These are phyloP conservation scores for Verasper variegatus DNA, from an alignment of 2,113 vertebrate genomes.

Conservation along the genomic window DNA sequence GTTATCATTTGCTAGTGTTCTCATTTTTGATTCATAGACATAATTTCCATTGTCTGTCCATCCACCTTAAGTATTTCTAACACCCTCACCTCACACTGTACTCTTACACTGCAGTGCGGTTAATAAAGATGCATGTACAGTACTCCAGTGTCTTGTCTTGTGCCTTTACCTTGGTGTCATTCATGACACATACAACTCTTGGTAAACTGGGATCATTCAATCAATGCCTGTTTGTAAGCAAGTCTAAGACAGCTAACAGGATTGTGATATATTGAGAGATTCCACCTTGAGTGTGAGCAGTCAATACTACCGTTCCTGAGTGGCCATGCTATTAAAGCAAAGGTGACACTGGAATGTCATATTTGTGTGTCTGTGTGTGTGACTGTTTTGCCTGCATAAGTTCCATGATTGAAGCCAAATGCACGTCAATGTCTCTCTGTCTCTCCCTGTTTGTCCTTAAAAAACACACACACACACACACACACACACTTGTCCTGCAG, in stretches of 20 bases:
- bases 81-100: background rate
- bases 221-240: constrained; percentile 66
- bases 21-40: background rate
- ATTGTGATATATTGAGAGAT: constrained; percentile 73
- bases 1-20: background rate
- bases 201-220: constrained; percentile 58
- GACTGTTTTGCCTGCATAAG: constrained; percentile 25
- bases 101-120: constrained; percentile 2
- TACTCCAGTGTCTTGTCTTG: constrained; percentile 47
- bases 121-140: constrained; percentile 55
- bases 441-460: constrained; percentile 31
- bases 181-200: constrained; percentile 35
- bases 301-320: constrained; percentile 60
- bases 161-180: constrained; percentile 43
- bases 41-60: constrained; percentile 12
- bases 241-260: constrained; percentile 60
- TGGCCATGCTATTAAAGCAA: constrained; percentile 38
- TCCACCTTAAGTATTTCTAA: background rate
- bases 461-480: constrained; percentile 1
- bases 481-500: background rate
- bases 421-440: constrained; percentile 21
- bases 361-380: constrained; percentile 16
- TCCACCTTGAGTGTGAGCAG: constrained; percentile 59
- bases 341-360: constrained; percentile 67
- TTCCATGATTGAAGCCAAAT: constrained; percentile 33